These are phyloP conservation scores for Eumaeus atala DNA, from an alignment of 1,140 invertebrate genomes.

Conservation along the genomic window DNA sequence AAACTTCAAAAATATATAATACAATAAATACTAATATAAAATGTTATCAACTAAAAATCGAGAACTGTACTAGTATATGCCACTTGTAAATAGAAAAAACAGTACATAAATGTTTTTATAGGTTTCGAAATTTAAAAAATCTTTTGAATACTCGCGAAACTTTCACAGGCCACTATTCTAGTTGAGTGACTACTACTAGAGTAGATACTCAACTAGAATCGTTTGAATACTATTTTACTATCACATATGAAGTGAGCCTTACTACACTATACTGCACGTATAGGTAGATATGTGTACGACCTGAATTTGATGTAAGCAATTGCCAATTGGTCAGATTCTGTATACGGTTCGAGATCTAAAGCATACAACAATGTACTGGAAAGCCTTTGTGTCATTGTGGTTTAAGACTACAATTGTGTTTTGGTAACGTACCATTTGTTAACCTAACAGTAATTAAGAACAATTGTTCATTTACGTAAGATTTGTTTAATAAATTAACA, in stretches of 20 bases:
- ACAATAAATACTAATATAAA: too few species aligned
- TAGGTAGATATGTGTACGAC: neutral
- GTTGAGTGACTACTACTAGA: too few species aligned
- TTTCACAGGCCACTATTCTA: too few species aligned
- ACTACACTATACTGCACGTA: neutral
- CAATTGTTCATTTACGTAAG: neutral
- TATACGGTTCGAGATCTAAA: neutral
- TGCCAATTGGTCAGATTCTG: neutral
- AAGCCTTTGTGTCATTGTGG: slow-evolving; percentile 4
- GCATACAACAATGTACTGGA: neutral
- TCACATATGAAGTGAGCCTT: neutral
- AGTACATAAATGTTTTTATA: too few species aligned
- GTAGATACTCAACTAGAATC: too few species aligned
- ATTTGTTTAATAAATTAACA: neutral
- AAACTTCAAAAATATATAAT: too few species aligned
- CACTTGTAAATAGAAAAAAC: too few species aligned
- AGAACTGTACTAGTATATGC: too few species aligned
- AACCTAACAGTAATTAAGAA: neutral
- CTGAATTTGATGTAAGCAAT: too few species aligned
- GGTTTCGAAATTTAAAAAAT: too few species aligned
- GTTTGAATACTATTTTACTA: neutral
- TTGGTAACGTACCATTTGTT: neutral
- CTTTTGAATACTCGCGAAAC: too few species aligned
- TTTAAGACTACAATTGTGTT: neutral
- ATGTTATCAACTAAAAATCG: too few species aligned